Base-by-base conservation (phyloP, 2,797 vertebrate genomes). In the Todus mexicanus region DNA sequence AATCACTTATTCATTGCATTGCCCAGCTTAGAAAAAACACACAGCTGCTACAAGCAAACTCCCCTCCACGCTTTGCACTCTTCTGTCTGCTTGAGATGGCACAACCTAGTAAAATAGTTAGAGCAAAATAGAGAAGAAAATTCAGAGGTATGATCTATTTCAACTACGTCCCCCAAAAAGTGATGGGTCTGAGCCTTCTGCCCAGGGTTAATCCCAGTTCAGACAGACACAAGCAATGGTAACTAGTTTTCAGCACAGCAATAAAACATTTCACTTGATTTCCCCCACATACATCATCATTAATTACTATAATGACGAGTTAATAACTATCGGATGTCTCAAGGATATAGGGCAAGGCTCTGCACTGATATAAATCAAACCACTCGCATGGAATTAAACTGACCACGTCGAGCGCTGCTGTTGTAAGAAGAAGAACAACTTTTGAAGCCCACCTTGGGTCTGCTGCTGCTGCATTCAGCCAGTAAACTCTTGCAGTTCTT, bases 401-500 rank as follows among this genome's bases (percentile, higher is more conserved):
- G 10, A 33, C 8, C 18, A 19, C 13, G 27, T 25, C 79, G 61
- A 87, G 23, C 27, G 21, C 12, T 63, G 64, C 42, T 47, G 74
- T 47, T 72, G 63, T 11, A 66, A 43, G n/a, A 68, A 47, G n/a
- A 45, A 53, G 7, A 84, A 57, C 3, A 77, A 47, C 47, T 43
- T 57, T 61, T 18, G 54, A 79, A 75, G 48, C 97, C 96, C 97
- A 99, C 99, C 98, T 98, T 99, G 95, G 94, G 97, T 96, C 95
- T 98, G 96, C 56, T 95, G 97, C 97, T 98, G 97, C 97, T 98
- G 97, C 99, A 99, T 96, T 99, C 98, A 63, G 98, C 97, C 95
- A 99, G 97, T 84, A 98, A 98, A 93, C 94, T 98, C 97, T 96
- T 98, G 97, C 98, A 98, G 98, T 97, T 99, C 97, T 98, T 99